phyloP scores from a whole-genome alignment of 2,797 vertebrate genomes.

The Ctenochaetus hawaiiensis region DNA sequence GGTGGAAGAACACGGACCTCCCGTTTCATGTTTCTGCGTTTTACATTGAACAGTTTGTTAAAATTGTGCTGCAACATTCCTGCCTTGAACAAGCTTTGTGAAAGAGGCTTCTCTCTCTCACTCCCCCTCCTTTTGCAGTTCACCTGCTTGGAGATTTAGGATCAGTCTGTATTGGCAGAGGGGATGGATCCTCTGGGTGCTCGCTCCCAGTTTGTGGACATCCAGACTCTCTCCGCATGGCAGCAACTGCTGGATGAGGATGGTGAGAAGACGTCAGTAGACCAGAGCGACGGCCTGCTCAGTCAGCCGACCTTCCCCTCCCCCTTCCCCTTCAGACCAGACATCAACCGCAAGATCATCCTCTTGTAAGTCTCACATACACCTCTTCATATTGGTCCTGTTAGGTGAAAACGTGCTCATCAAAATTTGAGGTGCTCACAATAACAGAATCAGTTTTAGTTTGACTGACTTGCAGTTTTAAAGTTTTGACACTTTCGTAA shows the following conservation, averaged over 20 bases:
- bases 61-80: too few relatives aligned
- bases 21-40: too few relatives aligned
- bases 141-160: slow-evolving; percentile 20
- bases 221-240: slow-evolving; percentile 91
- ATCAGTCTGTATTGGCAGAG: slow-evolving; percentile 26
- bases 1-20: too few relatives aligned
- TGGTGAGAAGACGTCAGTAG: slow-evolving; percentile 59
- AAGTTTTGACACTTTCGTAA: background rate
- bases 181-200: slow-evolving; percentile 98
- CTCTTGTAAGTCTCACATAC: slow-evolving; percentile 90
- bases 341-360: slow-evolving; percentile 93
- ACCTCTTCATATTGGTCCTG: slow-evolving; percentile 15
- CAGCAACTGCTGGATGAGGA: slow-evolving; percentile 78
- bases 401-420: background rate
- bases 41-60: too few relatives aligned
- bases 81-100: too few relatives aligned
- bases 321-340: slow-evolving; percentile 91
- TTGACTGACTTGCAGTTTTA: background rate
- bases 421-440: background rate
- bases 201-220: slow-evolving; percentile 94
- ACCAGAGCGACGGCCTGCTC: slow-evolving; percentile 66
- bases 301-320: slow-evolving; percentile 82
- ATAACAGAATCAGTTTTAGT: background rate
- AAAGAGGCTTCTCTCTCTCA: too few relatives aligned
- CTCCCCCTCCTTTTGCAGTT: slow-evolving; percentile 15